Evolutionary conservation across 2,797 vertebrate genomes (phyloP).

Genomic region (Acanthiza pusilla): DNA sequence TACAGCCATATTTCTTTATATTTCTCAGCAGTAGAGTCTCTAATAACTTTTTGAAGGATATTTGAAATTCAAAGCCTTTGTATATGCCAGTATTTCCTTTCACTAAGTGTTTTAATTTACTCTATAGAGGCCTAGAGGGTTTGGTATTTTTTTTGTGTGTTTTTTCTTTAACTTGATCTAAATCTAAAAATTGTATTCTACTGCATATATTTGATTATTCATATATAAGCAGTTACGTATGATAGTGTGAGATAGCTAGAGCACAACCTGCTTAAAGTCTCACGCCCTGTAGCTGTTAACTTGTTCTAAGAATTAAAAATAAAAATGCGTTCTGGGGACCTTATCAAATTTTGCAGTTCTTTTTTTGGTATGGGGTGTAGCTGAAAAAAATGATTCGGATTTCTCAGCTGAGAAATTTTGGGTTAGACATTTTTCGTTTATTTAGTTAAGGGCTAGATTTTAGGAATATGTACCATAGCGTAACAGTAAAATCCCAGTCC

Average conservation of each 20-base stretch:
- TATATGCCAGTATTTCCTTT: slow-evolving; percentile 34
- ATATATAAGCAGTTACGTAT: not conserved
- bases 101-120: slow-evolving; percentile 56
- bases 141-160: not conserved
- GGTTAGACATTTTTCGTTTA: not conserved
- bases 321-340: not conserved
- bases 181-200: not conserved
- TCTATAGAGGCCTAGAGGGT: slow-evolving; percentile 16
- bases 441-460: not conserved
- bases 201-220: slow-evolving; percentile 18
- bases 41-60: slow-evolving; percentile 41
- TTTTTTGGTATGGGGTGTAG: not conserved
- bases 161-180: not conserved
- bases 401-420: not conserved
- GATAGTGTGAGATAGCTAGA: not conserved
- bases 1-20: not conserved
- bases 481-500: not conserved
- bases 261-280: not conserved
- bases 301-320: not conserved
- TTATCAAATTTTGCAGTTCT: not conserved
- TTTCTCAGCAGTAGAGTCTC: not conserved
- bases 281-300: not conserved
- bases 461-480: not conserved
- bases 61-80: slow-evolving; percentile 36
- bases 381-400: not conserved